Conservation (phyloP, 2,888 invertebrate species). For the Meiosimyza decipiens region DNA sequence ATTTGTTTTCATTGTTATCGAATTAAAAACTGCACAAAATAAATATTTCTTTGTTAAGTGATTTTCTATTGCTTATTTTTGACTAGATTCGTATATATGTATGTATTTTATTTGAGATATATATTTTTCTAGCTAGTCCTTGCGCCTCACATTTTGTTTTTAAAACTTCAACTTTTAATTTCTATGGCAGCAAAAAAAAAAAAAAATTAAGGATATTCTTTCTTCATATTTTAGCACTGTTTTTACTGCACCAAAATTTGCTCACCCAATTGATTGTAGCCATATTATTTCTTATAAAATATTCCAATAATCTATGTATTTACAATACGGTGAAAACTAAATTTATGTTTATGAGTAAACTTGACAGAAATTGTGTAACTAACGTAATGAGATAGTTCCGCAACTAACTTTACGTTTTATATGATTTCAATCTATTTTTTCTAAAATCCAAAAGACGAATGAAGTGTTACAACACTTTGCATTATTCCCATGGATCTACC, state of each 20-base stretch:
- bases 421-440: slow-evolving; percentile 33
- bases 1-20: too few species aligned
- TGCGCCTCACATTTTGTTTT: too few species aligned
- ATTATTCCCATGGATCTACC: background rate
- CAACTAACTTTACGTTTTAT: slow-evolving; percentile 40
- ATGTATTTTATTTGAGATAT: too few species aligned
- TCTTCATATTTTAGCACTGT: background rate
- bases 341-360: background rate
- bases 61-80: too few species aligned
- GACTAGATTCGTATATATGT: too few species aligned
- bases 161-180: too few species aligned
- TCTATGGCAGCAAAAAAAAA: too few species aligned
- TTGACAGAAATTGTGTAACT: slow-evolving; percentile 34
- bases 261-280: slow-evolving; percentile 51
- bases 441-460: slow-evolving; percentile 12
- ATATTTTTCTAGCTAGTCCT: too few species aligned
- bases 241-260: slow-evolving; percentile 9
- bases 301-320: background rate
- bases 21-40: too few species aligned
- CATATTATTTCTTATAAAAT: slow-evolving; percentile 42
- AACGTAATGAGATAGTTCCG: slow-evolving; percentile 38
- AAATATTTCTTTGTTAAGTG: too few species aligned
- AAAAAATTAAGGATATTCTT: too few species aligned
- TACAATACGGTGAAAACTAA: background rate
- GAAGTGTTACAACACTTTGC: slow-evolving; percentile 23